Evolutionary conservation across 2,888 invertebrate genomes (phyloP), one percentile per base, ranked within the genome.

Genomic region (Caenorhabditis japonica): DNA sequence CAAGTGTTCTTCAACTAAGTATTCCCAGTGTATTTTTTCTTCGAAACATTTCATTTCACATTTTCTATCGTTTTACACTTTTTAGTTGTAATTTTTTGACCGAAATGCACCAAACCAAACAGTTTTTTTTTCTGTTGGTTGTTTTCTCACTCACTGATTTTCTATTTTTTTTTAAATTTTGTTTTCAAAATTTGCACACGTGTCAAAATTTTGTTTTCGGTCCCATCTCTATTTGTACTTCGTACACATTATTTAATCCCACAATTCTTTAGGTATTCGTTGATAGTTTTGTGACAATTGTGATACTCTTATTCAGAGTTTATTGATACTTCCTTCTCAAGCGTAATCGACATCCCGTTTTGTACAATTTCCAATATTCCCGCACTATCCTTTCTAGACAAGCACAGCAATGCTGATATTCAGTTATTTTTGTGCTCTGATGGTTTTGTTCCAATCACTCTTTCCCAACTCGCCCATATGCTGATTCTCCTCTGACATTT

Each of bases 1-100:
- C 68, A 66, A 30, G 21, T 33, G 46, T 34, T 56, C 39, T 56
- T 49, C 39, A 21, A 19, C 30, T 38, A 49, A 56, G 52, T 61
- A 44, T 61, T 52, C 61, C 61, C 61, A n/a, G 61, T 61, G 61
- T 58, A 46, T 43, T 58, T 27, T 12, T 12, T 21, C 15, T 39
- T 39, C 8, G 15, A 4, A 15, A 7, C 23, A 23, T 12, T n/a
- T 27, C 19, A 15, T 43, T 10, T 25, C 27, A 33, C 49, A 27
- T 38, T 39, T 25, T 21, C 25, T 38, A 13, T 23, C 36, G 33
- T 13, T 23, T 13, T 46, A n/a, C 38, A 13, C 21, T 4, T 47
- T 19, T 25, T 21, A 51, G 8, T 51, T 60, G 38, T 27, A 13
- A 19, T 25, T 25, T 25, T 56, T 27, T 17, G 15, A 12, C 39